Conservation (phyloP, 2,113 vertebrate genomes). For the Notothenia rossii region DNA sequence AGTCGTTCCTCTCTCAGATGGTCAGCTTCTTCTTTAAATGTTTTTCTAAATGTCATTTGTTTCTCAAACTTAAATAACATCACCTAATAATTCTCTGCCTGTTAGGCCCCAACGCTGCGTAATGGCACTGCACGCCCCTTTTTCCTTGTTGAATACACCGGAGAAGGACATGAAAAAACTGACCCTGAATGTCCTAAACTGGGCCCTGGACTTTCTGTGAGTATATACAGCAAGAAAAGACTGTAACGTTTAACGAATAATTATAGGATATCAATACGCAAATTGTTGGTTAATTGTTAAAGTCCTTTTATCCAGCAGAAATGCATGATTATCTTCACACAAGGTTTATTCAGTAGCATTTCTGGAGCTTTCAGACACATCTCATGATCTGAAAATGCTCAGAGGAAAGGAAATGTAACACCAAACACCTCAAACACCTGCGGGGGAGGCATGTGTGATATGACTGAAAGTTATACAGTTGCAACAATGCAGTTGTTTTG, state of each 20-base stretch:
- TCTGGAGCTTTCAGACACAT: background rate
- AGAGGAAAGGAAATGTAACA: background rate
- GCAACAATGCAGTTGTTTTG: background rate
- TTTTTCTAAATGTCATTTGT: background rate
- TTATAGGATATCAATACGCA: background rate
- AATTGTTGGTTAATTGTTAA: background rate
- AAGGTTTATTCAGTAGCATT: background rate
- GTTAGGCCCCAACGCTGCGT: slow-evolving; percentile 78
- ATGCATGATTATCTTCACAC: background rate
- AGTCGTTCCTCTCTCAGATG: slow-evolving; percentile 85
- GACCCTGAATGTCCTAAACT: slow-evolving; percentile 84
- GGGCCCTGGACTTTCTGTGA: slow-evolving; percentile 84
- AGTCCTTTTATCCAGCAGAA: too few species aligned
- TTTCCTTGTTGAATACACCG: slow-evolving; percentile 85
- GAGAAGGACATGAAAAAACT: slow-evolving; percentile 73
- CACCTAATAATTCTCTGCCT: fast-evolving
- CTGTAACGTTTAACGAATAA: background rate
- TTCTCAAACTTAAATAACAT: background rate
- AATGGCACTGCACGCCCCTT: slow-evolving; percentile 77
- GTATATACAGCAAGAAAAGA: slow-evolving; percentile 32
- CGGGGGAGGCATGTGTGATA: background rate
- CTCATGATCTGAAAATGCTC: background rate
- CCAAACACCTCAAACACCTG: background rate
- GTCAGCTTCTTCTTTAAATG: slow-evolving; percentile 59
- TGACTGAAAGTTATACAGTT: background rate